Percentiles rank a stretch among this genome's conserved stretches.
Conservation (phyloP, 2,113 vertebrate genomes). For the Procavia capensis region DNA sequence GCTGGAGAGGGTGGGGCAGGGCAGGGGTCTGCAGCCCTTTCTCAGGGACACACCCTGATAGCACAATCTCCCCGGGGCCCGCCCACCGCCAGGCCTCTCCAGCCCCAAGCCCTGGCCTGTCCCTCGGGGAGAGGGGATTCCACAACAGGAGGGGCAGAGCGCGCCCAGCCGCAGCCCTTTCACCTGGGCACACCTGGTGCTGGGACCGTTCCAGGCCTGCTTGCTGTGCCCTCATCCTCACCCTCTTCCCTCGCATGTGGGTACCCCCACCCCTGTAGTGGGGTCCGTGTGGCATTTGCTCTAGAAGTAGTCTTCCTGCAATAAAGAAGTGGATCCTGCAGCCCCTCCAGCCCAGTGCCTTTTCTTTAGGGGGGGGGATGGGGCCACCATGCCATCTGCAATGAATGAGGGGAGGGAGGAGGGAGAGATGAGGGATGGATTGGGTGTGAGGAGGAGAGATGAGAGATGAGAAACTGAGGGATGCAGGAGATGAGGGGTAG, state of each 20-base stretch:
- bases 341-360: accelerated
- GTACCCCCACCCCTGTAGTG: slow-evolving; percentile 31
- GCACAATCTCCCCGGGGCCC: slow-evolving; percentile 77
- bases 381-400: neutral
- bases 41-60: slow-evolving; percentile 83
- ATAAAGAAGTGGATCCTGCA: slow-evolving; percentile 74
- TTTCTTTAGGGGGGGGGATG: neutral
- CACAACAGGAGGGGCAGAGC: neutral
- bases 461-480: neutral
- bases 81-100: slow-evolving; percentile 34
- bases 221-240: neutral
- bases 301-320: slow-evolving; percentile 80
- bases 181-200: slow-evolving; percentile 57
- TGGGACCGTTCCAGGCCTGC: slow-evolving; percentile 16
- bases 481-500: neutral
- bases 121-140: neutral
- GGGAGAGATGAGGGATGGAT: neutral
- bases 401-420: neutral
- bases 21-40: slow-evolving; percentile 67
- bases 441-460: neutral
- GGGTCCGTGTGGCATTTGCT: slow-evolving; percentile 65
- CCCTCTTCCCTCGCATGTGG: slow-evolving; percentile 70
- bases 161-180: neutral
- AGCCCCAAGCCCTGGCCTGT: neutral
- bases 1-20: slow-evolving; percentile 12